Base-by-base conservation (phyloP, 30 jellyfish, hydroid and myxozoan genomes). In the Chrysaora quinquecirrha region DNA sequence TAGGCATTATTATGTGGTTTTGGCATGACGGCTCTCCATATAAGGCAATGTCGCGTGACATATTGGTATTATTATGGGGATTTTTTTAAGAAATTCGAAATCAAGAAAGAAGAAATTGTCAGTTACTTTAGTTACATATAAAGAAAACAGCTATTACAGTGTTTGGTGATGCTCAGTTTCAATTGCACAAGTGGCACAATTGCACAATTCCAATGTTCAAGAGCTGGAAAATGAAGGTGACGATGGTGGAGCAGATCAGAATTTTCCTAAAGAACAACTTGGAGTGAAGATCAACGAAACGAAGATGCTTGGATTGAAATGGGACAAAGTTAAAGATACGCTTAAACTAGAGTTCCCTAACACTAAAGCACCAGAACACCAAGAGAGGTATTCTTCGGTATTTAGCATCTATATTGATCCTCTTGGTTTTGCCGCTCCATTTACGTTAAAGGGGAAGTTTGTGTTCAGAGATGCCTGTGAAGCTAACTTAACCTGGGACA, bases 281-380 rank as follows among this genome's bases (percentile, higher is more conserved):
- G 48, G 86, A 19, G 31, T 52, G 21, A 62, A 62, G 60, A 30
- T 29, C 25, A 48, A 56, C 11, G 88, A 76, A 31, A 32, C 84
- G 20, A 60, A 56, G 83, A 76, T 61, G 32, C 77, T 79, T 14
- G 72, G 90, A 62, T 73, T 79, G 0, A n/a, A 18, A 24, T 62
- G 90, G 90, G 74, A 79, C 85, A 79, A 79, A 73, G 24, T 23
- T 16, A 50, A 21, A 21, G 87, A 79, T 23, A 34, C 85, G n/a
- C 1, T 62, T 20, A 33, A 29, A 12, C 27, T 62, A 1, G 48
- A 61, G 30, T 63, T 78, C 19, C 73, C 54, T 33, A 25, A 32
- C 10, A 66, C 85, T 2, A 79, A 64, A 35, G 38, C 49, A 79
- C 77, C 75, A 20, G 30, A 61, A 19, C 73, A 61, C 11, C 38